Percentiles rank a stretch among this genome's conserved stretches.
phyloP scores from a whole-genome alignment of 2,797 vertebrate genomes.

The Sebastes diaconus region DNA sequence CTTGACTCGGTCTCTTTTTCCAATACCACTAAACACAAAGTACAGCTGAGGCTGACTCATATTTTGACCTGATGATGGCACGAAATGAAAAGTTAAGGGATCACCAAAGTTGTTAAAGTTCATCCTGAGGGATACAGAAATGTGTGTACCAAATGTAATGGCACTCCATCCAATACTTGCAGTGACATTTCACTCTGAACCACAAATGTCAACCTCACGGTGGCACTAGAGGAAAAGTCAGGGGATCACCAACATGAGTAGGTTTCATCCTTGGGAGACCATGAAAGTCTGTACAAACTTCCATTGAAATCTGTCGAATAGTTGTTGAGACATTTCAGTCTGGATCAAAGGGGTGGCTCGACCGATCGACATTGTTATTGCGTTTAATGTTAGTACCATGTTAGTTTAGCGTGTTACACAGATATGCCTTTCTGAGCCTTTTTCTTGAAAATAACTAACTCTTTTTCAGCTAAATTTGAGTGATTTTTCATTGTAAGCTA shows the following conservation, averaged over 20 bases:
- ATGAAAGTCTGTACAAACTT: not conserved
- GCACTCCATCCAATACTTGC: too few relatives aligned
- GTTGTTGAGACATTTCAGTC: not conserved
- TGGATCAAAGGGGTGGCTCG: not conserved
- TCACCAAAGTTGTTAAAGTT: too few relatives aligned
- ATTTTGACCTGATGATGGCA: not conserved
- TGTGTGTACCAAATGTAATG: too few relatives aligned
- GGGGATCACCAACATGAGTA: too few relatives aligned
- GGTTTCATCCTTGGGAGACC: not conserved
- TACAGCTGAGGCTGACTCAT: not conserved
- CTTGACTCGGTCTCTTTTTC: not conserved
- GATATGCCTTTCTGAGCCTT: not conserved
- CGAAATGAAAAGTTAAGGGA: too few relatives aligned
- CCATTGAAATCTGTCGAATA: not conserved
- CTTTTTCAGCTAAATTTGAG: not conserved
- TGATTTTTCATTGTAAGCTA: not conserved
- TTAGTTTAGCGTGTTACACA: not conserved
- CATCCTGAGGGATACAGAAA: too few relatives aligned
- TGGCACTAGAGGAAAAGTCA: too few relatives aligned
- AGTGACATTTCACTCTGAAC: not conserved
- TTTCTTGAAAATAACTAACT: not conserved
- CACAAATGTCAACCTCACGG: not conserved
- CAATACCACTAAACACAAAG: not conserved
- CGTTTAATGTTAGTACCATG: not conserved
- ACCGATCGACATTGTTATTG: not conserved